These are phyloP conservation scores for Euplexia lucipara DNA, from an alignment of 2,888 invertebrate species.

Conservation along the genomic window DNA sequence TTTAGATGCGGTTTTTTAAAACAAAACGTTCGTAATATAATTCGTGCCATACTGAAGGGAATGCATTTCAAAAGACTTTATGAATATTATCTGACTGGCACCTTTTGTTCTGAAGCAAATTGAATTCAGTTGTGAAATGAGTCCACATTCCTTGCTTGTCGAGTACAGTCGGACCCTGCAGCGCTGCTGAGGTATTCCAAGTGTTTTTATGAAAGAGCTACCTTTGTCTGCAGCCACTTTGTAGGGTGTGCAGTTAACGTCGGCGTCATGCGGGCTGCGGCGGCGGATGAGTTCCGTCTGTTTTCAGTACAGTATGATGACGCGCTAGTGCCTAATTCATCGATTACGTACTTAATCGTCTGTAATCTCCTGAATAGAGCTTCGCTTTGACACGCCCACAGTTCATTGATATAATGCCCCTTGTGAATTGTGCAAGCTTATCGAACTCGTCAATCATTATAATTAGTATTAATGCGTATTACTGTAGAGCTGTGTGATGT, in stretches of 20 bases:
- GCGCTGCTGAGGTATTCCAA: slow-evolving; percentile 25
- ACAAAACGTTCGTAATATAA: slow-evolving; percentile 50
- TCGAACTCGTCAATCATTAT: neutral
- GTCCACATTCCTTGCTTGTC: slow-evolving; percentile 44
- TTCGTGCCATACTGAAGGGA: slow-evolving; percentile 29
- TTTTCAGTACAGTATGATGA: slow-evolving; percentile 1
- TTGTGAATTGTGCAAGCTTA: neutral
- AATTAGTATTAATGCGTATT: neutral
- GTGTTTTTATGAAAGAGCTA: slow-evolving; percentile 21
- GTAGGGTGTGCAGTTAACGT: neutral
- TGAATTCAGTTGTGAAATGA: slow-evolving; percentile 55
- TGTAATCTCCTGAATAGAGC: slow-evolving; percentile 6
- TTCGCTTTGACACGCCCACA: slow-evolving; percentile 20
- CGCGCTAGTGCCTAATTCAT: neutral
- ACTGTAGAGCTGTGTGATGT: neutral
- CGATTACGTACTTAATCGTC: slow-evolving; percentile 18
- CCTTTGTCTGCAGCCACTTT: slow-evolving; percentile 16
- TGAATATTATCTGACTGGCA: slow-evolving; percentile 55
- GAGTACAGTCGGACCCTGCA: slow-evolving; percentile 11
- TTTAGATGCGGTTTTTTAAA: no score
- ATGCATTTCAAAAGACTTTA: slow-evolving; percentile 54
- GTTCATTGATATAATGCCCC: slow-evolving; percentile 3
- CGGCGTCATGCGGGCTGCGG: neutral
- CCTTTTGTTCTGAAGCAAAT: slow-evolving; percentile 61
- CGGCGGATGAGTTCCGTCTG: neutral